A percentile compares a stretch with the other conserved stretches of the same genome.
phyloP scores from a whole-genome alignment of 2,797 vertebrate genomes.

The Centroberyx gerrardi region DNA sequence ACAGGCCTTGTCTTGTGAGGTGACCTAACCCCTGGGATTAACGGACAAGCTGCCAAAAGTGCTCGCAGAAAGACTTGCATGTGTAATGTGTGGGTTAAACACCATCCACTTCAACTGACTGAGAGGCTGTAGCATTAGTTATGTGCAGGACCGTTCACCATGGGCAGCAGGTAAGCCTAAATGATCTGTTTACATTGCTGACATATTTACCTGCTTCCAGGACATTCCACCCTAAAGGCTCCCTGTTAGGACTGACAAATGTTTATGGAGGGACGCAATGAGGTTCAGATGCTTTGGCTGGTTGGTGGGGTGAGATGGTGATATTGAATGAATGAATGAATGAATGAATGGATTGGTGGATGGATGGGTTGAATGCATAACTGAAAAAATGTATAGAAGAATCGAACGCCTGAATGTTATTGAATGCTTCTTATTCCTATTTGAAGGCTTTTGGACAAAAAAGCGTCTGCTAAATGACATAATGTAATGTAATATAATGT shows the following conservation, averaged over 20 bases:
- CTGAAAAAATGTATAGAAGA: neutral
- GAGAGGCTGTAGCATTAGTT: conserved; percentile 18
- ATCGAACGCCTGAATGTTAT: too few relatives aligned
- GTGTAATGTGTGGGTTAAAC: conserved; percentile 44
- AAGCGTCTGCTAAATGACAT: too few relatives aligned
- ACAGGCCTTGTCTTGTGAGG: neutral
- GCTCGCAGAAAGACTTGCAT: conserved; percentile 9
- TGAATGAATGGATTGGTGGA: conserved; percentile 3
- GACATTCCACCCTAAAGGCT: conserved; percentile 54
- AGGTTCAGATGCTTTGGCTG: conserved; percentile 9
- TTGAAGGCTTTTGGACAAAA: too few relatives aligned
- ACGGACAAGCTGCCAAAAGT: conserved; percentile 28
- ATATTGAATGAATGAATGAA: conserved; percentile 2
- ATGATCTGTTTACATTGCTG: conserved; percentile 69
- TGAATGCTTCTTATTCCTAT: too few relatives aligned
- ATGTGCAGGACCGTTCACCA: conserved; percentile 45
- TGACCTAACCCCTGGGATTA: conserved; percentile 35
- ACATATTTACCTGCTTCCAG: conserved; percentile 63
- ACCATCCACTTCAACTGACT: conserved; percentile 29
- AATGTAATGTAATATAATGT: too few relatives aligned
- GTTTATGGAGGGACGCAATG: conserved; percentile 39
- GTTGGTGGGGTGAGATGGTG: conserved; percentile 12
- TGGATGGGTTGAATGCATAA: neutral
- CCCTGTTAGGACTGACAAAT: conserved; percentile 44
- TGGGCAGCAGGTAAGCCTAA: conserved; percentile 51